A percentile compares a stretch with the other conserved stretches of the same genome.
These are phyloP conservation scores for Drosophila kambysellisi DNA, from an alignment of 2,888 invertebrate species.

Conservation along the genomic window DNA sequence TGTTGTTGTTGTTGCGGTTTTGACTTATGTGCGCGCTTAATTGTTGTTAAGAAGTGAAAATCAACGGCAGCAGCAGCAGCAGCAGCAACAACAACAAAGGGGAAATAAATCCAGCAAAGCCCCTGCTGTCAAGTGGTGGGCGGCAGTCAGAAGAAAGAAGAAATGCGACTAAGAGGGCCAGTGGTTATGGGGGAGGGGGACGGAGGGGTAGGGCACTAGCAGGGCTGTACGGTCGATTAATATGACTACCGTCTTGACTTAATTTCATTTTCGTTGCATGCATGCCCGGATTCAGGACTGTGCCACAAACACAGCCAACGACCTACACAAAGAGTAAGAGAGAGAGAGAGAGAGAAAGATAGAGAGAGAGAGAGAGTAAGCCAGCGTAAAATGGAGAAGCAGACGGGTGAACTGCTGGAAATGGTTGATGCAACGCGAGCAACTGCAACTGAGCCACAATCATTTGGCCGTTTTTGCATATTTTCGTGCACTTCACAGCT, in stretches of 20 bases:
- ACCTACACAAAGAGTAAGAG: constrained; percentile 42
- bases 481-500: constrained; percentile 73
- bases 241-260: constrained; percentile 80
- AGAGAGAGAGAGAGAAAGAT: not conserved
- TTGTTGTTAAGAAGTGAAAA: constrained; percentile 82
- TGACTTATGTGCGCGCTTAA: constrained; percentile 79
- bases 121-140: constrained; percentile 67
- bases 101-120: constrained; percentile 74
- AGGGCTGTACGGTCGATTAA: constrained; percentile 70
- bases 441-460: constrained; percentile 73
- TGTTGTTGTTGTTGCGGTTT: constrained; percentile 72
- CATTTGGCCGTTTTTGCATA: constrained; percentile 79
- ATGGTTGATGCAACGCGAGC: constrained; percentile 54
- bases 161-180: constrained; percentile 5
- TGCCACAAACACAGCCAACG: constrained; percentile 35
- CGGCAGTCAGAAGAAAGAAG: constrained; percentile 50
- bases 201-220: constrained; percentile 8
- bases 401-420: not conserved
- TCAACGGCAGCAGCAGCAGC: constrained; percentile 58
- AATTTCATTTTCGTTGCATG: constrained; percentile 77
- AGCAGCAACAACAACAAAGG: constrained; percentile 35
- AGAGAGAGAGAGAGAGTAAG: not conserved
- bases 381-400: not conserved
- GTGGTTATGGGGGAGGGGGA: not conserved
- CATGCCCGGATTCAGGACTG: constrained; percentile 61